Percentiles rank a stretch among this genome's conserved stretches.
Conservation (phyloP, 2,888 invertebrate genomes). For the Sarcophaga carnaria region DNA sequence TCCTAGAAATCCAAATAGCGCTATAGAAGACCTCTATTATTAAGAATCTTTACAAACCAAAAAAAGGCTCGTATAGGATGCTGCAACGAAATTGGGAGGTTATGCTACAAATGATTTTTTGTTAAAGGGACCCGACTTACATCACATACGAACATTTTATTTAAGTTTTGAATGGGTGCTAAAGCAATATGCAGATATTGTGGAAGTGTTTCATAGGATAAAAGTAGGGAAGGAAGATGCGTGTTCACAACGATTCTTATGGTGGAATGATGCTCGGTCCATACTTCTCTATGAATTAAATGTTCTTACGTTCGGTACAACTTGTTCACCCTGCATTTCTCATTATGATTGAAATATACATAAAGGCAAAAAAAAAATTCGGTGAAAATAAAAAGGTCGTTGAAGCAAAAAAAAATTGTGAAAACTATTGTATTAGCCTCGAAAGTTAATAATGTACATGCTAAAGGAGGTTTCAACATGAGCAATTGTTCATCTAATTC, state of each 20-base stretch:
- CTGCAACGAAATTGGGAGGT: constrained; percentile 7
- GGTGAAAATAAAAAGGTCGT: not conserved
- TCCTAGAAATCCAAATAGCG: not conserved
- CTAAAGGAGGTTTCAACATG: constrained; percentile 26
- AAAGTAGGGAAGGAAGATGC: constrained; percentile 19
- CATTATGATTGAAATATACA: constrained; percentile 10
- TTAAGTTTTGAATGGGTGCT: constrained; percentile 42
- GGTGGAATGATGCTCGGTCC: constrained; percentile 16
- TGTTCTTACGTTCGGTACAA: constrained; percentile 37
- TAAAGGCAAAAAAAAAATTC: constrained; percentile 21
- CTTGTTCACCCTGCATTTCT: constrained; percentile 36
- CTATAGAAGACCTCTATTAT: constrained; percentile 46
- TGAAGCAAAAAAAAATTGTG: not conserved
- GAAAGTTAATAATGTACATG: constrained; percentile 34
- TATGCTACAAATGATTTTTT: constrained; percentile 30
- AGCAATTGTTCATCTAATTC: constrained; percentile 41
- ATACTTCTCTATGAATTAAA: constrained; percentile 31
- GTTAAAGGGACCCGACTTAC: constrained; percentile 35
- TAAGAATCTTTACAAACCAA: constrained; percentile 40
- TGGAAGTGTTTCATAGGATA: constrained; percentile 53
- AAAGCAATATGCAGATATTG: constrained; percentile 48
- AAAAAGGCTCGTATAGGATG: constrained; percentile 30
- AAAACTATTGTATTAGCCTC: constrained; percentile 23
- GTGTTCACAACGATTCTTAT: constrained; percentile 48
- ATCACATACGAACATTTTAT: constrained; percentile 21